Percentiles rank a stretch among this genome's conserved stretches.
Evolutionary conservation across 2,797 vertebrate species (phyloP).

Genomic region (Nothura maculosa): DNA sequence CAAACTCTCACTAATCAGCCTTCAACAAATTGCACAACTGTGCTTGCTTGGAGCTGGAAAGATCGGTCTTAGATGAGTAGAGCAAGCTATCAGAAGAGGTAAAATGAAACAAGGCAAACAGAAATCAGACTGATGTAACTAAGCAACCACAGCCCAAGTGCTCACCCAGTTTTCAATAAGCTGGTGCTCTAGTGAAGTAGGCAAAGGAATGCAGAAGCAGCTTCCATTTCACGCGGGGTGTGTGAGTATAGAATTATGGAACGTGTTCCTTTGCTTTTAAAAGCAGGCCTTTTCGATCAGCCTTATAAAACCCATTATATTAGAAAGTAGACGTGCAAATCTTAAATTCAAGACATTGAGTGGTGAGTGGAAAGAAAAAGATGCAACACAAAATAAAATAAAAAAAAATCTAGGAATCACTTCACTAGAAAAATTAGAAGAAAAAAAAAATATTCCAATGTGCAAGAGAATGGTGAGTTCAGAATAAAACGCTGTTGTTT

Average conservation of each 20-base stretch:
- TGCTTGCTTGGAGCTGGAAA: slow-evolving; percentile 7
- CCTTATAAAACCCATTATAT: background rate
- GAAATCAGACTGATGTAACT: background rate
- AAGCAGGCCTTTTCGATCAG: background rate
- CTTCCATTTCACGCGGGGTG: background rate
- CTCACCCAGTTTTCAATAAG: background rate
- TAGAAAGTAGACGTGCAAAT: background rate
- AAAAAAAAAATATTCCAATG: slow-evolving; percentile 20
- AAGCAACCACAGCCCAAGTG: background rate
- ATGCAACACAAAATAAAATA: background rate
- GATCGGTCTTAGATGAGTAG: background rate
- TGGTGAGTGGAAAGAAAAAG: background rate
- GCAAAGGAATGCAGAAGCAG: background rate
- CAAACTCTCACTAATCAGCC: background rate
- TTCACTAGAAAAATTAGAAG: background rate
- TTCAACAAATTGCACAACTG: slow-evolving; percentile 16
- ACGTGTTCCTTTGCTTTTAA: background rate
- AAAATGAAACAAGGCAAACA: slow-evolving; percentile 8
- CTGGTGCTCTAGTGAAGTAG: background rate
- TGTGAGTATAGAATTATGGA: background rate
- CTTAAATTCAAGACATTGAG: background rate
- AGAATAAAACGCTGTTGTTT: slow-evolving; percentile 7
- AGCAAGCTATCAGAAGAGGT: background rate
- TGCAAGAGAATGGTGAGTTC: background rate
- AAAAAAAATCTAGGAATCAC: background rate